Conservation (phyloP, 2,888 invertebrate genomes). For the Drosophila lacicola region DNA sequence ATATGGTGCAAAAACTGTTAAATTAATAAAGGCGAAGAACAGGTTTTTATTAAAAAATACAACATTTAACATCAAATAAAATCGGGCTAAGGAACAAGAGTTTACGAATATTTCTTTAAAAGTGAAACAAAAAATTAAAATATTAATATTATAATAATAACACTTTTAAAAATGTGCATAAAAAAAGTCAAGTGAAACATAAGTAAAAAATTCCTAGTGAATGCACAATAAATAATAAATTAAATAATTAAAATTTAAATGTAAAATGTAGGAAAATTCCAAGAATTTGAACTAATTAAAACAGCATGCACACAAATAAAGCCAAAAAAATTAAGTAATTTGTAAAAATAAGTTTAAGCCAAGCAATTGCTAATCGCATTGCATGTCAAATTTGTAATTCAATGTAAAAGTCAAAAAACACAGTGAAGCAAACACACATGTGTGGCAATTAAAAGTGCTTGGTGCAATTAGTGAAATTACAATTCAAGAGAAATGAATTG, state of each 20-base stretch:
- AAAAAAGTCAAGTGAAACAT: too few species aligned
- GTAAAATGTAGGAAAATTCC: too few species aligned
- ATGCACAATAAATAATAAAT: background rate
- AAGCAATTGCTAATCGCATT: background rate
- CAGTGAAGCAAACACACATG: constrained; percentile 2
- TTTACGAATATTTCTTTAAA: too few species aligned
- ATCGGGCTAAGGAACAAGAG: too few species aligned
- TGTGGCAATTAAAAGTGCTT: constrained; percentile 18
- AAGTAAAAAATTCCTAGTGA: too few species aligned
- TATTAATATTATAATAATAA: too few species aligned
- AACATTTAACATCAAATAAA: too few species aligned
- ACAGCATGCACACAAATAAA: background rate
- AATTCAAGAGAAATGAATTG: constrained; percentile 58
- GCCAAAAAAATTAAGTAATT: background rate
- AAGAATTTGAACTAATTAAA: background rate
- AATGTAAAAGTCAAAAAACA: background rate
- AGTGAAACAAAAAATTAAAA: too few species aligned
- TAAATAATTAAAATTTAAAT: background rate
- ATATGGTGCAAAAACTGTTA: too few species aligned
- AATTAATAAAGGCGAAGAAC: too few species aligned
- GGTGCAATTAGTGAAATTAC: constrained; percentile 23
- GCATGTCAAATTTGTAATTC: constrained; percentile 1
- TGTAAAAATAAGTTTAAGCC: background rate
- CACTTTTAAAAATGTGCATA: too few species aligned
- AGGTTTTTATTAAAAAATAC: too few species aligned